phyloP scores from a whole-genome alignment of 1,140 invertebrate species.

The Lerema accius region DNA sequence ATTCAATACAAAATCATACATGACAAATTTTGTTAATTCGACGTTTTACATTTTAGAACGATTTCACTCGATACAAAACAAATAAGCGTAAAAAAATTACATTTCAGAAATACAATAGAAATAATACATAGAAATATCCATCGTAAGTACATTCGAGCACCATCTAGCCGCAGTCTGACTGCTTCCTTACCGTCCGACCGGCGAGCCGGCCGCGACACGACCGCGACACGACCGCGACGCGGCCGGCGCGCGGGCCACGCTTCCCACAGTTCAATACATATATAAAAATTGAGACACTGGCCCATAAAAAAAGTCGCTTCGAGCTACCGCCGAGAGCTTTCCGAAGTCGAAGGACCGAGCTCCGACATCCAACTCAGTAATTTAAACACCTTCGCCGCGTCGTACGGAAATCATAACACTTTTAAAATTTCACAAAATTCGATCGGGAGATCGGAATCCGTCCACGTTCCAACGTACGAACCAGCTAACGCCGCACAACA shows the following conservation, averaged over 20 bases:
- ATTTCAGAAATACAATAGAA: constrained; percentile 60
- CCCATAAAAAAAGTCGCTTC: constrained; percentile 29
- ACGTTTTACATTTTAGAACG: constrained; percentile 30
- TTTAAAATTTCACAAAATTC: constrained; percentile 50
- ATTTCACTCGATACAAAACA: constrained; percentile 60
- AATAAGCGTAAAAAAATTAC: constrained; percentile 65
- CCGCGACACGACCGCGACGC: too few species aligned
- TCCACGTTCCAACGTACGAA: constrained; percentile 57
- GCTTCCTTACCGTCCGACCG: constrained; percentile 52
- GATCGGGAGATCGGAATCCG: constrained; percentile 66
- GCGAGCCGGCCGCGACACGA: too few species aligned
- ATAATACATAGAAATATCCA: constrained; percentile 64
- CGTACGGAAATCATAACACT: constrained; percentile 35
- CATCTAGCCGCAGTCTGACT: constrained; percentile 73
- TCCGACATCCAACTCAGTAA: background rate
- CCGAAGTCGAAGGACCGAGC: constrained; percentile 7
- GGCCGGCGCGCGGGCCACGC: constrained; percentile 13
- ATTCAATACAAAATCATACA: constrained; percentile 48
- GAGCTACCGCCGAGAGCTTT: constrained; percentile 27
- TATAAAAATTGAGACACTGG: constrained; percentile 43
- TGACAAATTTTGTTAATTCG: constrained; percentile 36
- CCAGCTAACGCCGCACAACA: constrained; percentile 67
- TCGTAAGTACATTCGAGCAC: constrained; percentile 79
- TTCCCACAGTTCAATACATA: constrained; percentile 38
- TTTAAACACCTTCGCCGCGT: constrained; percentile 20